Percentiles rank a stretch among this genome's conserved stretches.
Conservation (phyloP, 2,113 vertebrate genomes). For the Tenebrosternarchus preto region DNA sequence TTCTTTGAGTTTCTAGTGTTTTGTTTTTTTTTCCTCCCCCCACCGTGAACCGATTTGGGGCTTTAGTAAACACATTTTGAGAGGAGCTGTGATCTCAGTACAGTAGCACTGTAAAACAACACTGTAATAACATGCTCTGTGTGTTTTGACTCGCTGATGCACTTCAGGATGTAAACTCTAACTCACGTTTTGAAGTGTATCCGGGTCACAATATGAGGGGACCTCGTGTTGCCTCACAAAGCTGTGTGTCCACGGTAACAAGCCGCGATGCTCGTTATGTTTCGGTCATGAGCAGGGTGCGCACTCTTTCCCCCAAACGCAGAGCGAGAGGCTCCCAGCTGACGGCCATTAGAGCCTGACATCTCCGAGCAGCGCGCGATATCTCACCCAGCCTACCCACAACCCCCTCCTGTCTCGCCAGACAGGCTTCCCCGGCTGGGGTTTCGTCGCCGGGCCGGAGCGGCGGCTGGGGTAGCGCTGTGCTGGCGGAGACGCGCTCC, state of each 20-base stretch:
- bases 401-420: slow-evolving; percentile 23
- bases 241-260: slow-evolving; percentile 49
- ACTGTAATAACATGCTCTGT: too few relatives aligned
- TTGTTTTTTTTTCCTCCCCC: too few relatives aligned
- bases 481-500: slow-evolving; percentile 3
- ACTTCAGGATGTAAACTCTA: slow-evolving; percentile 1
- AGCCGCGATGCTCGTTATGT: slow-evolving; percentile 60
- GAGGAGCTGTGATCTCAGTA: too few relatives aligned
- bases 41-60: too few relatives aligned
- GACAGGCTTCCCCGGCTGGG: slow-evolving; percentile 17
- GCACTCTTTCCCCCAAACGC: slow-evolving; percentile 33
- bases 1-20: too few relatives aligned
- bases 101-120: too few relatives aligned
- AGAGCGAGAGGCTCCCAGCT: slow-evolving; percentile 53
- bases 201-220: slow-evolving; percentile 40
- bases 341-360: slow-evolving; percentile 56
- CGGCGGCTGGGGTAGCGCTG: slow-evolving; percentile 49
- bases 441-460: slow-evolving; percentile 39
- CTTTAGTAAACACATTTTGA: too few relatives aligned
- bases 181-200: slow-evolving; percentile 16
- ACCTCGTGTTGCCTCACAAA: slow-evolving; percentile 60
- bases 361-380: slow-evolving; percentile 47
- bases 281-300: slow-evolving; percentile 28
- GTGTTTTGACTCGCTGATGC: neutral
- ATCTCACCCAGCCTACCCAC: slow-evolving; percentile 50